Base-by-base conservation (phyloP, 2,888 invertebrate species). In the Drosophila mulleri region DNA sequence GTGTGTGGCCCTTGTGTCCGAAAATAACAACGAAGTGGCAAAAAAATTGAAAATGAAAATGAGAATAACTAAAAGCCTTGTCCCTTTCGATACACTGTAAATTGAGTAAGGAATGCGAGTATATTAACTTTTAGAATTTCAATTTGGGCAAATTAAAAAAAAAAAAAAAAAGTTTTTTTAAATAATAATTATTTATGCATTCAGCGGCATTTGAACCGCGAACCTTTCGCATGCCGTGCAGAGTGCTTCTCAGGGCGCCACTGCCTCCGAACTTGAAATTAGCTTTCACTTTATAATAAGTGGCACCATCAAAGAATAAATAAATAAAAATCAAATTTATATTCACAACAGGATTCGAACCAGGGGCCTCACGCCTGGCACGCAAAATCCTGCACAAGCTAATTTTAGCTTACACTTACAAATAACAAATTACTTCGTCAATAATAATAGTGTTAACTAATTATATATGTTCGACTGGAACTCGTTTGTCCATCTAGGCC, bases 1-100 rank as follows among this genome's bases (percentile, higher is more conserved):
- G 72, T 82, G 76, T 81, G 77, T 79, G 77, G 74, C 77, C 70
- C 85, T 84, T 79, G 72, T 83, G 85, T 80, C 80, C 73, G 37
- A 78, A 72, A 75, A 67, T 60, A 50, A 63, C 32, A 56, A 57
- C 53, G 64, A 45, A 45, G 29, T 32, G 29, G n/a, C 7, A 12
- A 44, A 70, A 59, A 32, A 64, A 62, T 42, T 45, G 42, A 23
- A 50, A 59, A 64, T 57, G 42, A 54, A 59, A 50, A 16, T 41
- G 45, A 39, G 48, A 48, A 56, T 29, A 70, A 63, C 82, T 82
- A 79, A 88, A 86, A 80, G 83, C 75, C 60, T 71, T 70, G 79
- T 81, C 73, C 75, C 59, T 62, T 73, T 77, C 72, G 11, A 59
- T 48, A 12, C 48, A 7, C 59, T 48, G 29, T 6, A 11, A 2